A percentile compares a stretch with the other conserved stretches of the same genome.
Evolutionary conservation across 2,797 vertebrate genomes (phyloP).

Genomic region (Eupleurogrammus muticus): DNA sequence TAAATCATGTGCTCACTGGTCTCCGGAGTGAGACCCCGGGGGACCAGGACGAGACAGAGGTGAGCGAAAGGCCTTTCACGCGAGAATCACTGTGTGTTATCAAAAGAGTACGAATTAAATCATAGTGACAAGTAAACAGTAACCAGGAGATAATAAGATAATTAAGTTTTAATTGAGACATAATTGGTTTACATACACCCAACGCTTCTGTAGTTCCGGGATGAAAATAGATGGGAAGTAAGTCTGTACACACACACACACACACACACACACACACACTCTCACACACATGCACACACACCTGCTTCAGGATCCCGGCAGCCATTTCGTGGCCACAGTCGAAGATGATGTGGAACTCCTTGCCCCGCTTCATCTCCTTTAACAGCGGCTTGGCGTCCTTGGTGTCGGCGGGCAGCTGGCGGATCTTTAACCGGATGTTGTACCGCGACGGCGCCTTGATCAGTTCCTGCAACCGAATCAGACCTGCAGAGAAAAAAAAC

Average conservation of each 20-base stretch:
- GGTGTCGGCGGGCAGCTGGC: constrained; percentile 93
- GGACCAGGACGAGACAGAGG: background rate
- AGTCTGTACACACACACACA: background rate
- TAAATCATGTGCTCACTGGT: background rate
- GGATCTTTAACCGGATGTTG: constrained; percentile 97
- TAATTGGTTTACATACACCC: background rate
- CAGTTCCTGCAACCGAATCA: constrained; percentile 97
- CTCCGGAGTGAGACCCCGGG: background rate
- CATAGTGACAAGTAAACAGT: background rate
- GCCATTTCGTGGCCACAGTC: constrained; percentile 98
- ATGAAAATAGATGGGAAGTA: background rate
- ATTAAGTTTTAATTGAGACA: background rate
- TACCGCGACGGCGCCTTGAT: constrained; percentile 99
- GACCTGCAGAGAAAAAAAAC: constrained; percentile 79
- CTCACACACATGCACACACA: constrained; percentile 64
- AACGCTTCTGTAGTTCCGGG: background rate
- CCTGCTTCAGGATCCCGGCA: constrained; percentile 97
- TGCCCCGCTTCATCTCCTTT: constrained; percentile 98
- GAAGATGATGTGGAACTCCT: constrained; percentile 98
- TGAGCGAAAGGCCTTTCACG: too few relatives aligned
- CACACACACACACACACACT: constrained; percentile 1
- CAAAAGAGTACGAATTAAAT: background rate
- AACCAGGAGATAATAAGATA: background rate
- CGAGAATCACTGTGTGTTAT: background rate
- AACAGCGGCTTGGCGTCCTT: constrained; percentile 97